Evolutionary conservation across 2,113 vertebrate genomes (phyloP), one percentile per base, ranked within the genome.

Genomic region (Protobothrops mucrosquamatus): DNA sequence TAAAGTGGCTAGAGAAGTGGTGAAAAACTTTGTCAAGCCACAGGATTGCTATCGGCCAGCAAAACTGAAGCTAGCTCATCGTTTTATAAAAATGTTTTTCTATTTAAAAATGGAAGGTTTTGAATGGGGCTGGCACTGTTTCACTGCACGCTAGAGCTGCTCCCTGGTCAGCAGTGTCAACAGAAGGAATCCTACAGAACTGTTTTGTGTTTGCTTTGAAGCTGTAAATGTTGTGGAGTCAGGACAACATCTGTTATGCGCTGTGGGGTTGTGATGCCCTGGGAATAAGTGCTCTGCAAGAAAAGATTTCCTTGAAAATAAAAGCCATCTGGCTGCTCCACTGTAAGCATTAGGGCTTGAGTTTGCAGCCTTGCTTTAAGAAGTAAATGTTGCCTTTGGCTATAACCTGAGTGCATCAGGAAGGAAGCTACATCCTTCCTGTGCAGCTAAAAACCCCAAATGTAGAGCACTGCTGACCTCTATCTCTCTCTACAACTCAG

Each of bases 361-460:
- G 9, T 74, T 6, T 51, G 29, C 46, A 3, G 1, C 0, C 1
- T 88, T 92, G 93, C 56, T 12, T 46, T 6, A 3, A 86, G 43
- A 56, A 22, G 0, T 3, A 26, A 52, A 81, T 1, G 81, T 85
- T 92, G 61, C 57, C 93, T 43, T 94, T 6, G 3, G 85, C 88
- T 89, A 51, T 57, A 89, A 18, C 1, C 18, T 8, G 52, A 93
- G 7, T 0, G 6, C 54, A 20, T 86, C 69, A 92, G 94, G 94
- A 92, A 69, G 0, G 92, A 89, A 90, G 5, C 93, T 88, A 18
- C 9, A 57, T 90, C 26, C 46, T 94, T 90, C 24, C 51, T 94
- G 91, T 39, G 61, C 85, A 95, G 46, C 88, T 0, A 29, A 88
- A 95, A 96, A 55, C 91, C 92, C 85, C 94, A 93, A 43, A 91